Conservation (phyloP, 2,888 invertebrate genomes). For the Matsumyia berberina region DNA sequence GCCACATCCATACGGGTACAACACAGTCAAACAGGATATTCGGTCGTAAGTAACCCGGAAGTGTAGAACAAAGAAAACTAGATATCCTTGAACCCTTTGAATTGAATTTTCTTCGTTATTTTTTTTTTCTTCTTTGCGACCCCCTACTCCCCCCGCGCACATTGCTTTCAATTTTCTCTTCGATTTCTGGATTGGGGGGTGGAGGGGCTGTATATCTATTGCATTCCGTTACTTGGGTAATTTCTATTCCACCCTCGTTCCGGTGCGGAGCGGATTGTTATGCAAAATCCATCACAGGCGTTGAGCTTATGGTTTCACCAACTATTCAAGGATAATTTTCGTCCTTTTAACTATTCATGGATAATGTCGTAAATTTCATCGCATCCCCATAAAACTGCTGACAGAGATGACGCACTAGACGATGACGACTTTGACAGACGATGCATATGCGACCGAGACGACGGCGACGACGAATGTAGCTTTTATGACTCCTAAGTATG, state of each 20-base stretch:
- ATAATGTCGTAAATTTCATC: conserved; percentile 70
- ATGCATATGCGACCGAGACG: conserved; percentile 58
- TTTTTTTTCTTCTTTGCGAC: conserved; percentile 7
- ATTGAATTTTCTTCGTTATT: conserved; percentile 21
- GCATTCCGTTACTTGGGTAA: conserved; percentile 42
- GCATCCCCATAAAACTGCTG: conserved; percentile 56
- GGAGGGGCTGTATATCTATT: conserved; percentile 3
- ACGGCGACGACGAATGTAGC: conserved; percentile 44
- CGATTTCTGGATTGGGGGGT: conserved; percentile 43
- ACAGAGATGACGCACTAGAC: conserved; percentile 63
- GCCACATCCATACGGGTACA: conserved; percentile 59
- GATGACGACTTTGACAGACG: conserved; percentile 65
- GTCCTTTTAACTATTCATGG: conserved; percentile 70
- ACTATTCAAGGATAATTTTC: conserved; percentile 60
- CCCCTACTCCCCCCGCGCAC: background rate
- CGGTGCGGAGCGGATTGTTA: conserved; percentile 53
- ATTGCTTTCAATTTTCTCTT: conserved; percentile 62
- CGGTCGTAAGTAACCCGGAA: conserved; percentile 72
- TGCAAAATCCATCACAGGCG: conserved; percentile 73
- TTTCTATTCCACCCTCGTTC: conserved; percentile 70
- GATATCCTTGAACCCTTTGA: conserved; percentile 72
- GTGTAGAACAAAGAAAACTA: conserved; percentile 67
- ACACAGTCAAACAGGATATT: conserved; percentile 51
- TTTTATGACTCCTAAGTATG: conserved; percentile 69
- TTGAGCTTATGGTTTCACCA: conserved; percentile 60